Base-by-base conservation (phyloP, 2,113 vertebrate genomes). In the Panurus biarmicus region DNA sequence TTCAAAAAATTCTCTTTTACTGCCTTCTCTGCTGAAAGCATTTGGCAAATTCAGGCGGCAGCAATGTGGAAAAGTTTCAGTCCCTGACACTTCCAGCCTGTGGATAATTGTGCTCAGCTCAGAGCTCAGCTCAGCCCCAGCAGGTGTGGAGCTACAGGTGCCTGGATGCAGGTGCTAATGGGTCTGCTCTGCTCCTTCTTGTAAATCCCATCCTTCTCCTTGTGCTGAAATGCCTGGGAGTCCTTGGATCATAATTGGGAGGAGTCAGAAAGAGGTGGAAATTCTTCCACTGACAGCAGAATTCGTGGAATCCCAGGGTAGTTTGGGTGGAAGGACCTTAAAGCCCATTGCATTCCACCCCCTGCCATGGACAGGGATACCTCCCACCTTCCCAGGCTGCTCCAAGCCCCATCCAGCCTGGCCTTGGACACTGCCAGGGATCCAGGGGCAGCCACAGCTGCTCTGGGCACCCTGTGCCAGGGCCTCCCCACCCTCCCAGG, bases 291-390 rank as follows among this genome's bases (percentile, higher is more conserved):
- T 29, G 58, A 7, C 15, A 57, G 53, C 53, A 53, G 64, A 82
- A 61, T 18, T 17, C 24, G 23, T 35, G 70, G 54, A 47, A 18
- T 53, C 14, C 14, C 16, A 2, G 9, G 20, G 14, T 18, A 14
- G 7, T 47, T 19, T 67, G 53, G 11, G 29, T 36, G 2, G 19
- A 51, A 81, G 45, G 5, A 45, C 29, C 4, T 2, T 22, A 74
- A 40, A 81, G 0, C 20, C 0, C 69, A 67, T 1, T 38, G 33
- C 3, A 3, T n/a, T 0, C 23, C 60, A 36, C 8, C 7, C 26
- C 26, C 50, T 20, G 67, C 31, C 76, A 33, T 5, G 31, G 40
- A 4, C 50, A 72, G 66, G 42, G 36, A 44, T 58, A 23, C 36
- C 60, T 73, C 0, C 85, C 58, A 65, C 75, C 10, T 1, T 31